These are phyloP conservation scores for Megalurothrips usitatus DNA, from an alignment of 2,888 invertebrate genomes.

Conservation along the genomic window DNA sequence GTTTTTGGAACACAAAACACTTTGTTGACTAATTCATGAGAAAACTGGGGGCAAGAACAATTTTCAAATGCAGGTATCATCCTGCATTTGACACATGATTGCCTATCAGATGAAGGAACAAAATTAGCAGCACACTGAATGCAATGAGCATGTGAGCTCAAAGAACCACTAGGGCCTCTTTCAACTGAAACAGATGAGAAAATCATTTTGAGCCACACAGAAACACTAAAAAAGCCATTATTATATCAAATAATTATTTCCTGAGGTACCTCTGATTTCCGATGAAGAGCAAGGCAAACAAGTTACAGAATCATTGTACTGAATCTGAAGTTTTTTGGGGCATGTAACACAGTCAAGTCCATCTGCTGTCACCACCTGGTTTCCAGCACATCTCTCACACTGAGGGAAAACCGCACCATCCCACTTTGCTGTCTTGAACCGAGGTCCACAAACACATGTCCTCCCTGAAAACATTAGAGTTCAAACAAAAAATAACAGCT, in stretches of 20 bases:
- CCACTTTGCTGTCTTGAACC: constrained; percentile 42
- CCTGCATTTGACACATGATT: constrained; percentile 46
- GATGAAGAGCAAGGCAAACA: background rate
- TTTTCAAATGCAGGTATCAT: constrained; percentile 39
- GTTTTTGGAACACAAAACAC: constrained; percentile 38
- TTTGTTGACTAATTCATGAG: constrained; percentile 41
- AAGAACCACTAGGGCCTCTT: constrained; percentile 44
- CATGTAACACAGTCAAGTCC: constrained; percentile 45
- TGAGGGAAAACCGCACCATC: constrained; percentile 38
- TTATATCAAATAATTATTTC: background rate
- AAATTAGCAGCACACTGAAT: constrained; percentile 47
- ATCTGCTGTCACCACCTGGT: constrained; percentile 44
- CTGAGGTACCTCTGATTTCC: background rate
- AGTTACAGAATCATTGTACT: constrained; percentile 29
- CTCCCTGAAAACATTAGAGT: background rate
- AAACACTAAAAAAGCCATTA: background rate
- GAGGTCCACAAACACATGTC: constrained; percentile 48
- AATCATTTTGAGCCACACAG: constrained; percentile 33
- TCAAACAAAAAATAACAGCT: background rate
- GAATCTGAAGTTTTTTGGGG: constrained; percentile 35
- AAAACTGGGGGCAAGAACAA: constrained; percentile 44
- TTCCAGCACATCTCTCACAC: constrained; percentile 43
- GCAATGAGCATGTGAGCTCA: constrained; percentile 44
- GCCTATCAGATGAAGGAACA: constrained; percentile 45
- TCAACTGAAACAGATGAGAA: constrained; percentile 43